phyloP scores from a whole-genome alignment of 2,113 vertebrate species.

The Sula dactylatra region DNA sequence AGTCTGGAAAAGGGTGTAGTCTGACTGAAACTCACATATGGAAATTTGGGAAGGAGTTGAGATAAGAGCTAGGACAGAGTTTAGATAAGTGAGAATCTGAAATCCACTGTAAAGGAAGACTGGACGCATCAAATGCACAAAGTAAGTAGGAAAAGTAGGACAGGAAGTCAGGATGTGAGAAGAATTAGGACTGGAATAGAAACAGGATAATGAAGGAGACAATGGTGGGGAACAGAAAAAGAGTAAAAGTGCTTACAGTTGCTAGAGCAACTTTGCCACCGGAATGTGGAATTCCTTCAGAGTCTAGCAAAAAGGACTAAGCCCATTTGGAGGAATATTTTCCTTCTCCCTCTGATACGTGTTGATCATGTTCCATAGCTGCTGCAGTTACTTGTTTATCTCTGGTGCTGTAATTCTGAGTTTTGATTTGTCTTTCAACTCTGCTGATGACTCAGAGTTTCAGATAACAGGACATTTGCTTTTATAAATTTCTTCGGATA shows the following conservation, averaged over 20 bases:
- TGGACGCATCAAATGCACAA: neutral
- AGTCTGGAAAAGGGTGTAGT: neutral
- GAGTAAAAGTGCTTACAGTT: neutral
- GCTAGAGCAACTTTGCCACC: neutral
- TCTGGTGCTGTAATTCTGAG: neutral
- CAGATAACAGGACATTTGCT: neutral
- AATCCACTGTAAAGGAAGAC: neutral
- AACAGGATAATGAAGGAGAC: neutral
- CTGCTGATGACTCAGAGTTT: neutral
- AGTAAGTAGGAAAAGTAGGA: neutral
- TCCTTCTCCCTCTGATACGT: neutral
- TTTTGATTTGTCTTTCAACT: neutral
- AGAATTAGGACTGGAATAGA: neutral
- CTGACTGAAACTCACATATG: neutral
- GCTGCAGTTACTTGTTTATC: neutral
- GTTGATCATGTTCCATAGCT: neutral
- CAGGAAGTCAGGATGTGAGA: constrained; percentile 2
- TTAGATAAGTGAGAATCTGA: neutral
- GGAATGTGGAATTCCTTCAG: neutral
- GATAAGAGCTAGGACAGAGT: neutral
- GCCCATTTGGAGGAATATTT: neutral
- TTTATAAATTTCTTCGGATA: neutral
- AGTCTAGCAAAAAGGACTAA: neutral
- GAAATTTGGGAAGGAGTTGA: neutral
- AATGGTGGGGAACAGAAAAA: neutral